Base-by-base conservation (phyloP, 1,140 invertebrate species). In the Drosophila athabasca region DNA sequence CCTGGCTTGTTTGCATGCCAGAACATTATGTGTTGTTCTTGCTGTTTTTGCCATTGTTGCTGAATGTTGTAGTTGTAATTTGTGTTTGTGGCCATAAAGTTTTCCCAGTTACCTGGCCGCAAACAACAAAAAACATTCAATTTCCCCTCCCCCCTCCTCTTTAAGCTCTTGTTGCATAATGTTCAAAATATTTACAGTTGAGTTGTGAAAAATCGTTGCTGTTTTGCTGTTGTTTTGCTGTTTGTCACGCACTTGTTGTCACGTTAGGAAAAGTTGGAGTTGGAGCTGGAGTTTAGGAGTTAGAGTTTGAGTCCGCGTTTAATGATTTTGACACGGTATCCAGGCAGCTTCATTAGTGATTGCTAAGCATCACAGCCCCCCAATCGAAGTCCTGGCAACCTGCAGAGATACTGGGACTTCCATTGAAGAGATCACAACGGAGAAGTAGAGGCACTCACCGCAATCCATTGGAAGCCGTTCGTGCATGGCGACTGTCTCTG, bases 41-140 rank as follows among this genome's bases (percentile, higher is more conserved):
- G 35, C 11, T 76, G 59, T 69, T 79, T 52, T 82, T 80, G 65
- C 60, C 57, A 50, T 69, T 81, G 77, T 71, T 79, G 58, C 43
- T 57, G 46, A 64, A 44, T 80, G 50, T 84, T 82, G 69, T 61
- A 64, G 78, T 79, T 87, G 83, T 87, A 79, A 87, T 87, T 87
- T 87, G 78, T 87, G 79, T 87, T 87, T 87, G 83, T 73, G 75
- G 83, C 79, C 76, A 83, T 87, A 87, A 87, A 87, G 83, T 88
- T 88, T 76, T 64, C 53, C 65, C 54, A 52, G 41, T 54, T 54
- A 48, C 65, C 61, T 67, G 62, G 54, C 61, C 73, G 39, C 62
- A 76, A 58, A 85, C 45, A 74, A 85, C 59, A 85, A 85, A 73
- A 87, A 87, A 81, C 82, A 82, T 77, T 72, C 65, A 79, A 76